Percentiles rank a stretch among this genome's conserved stretches.
Evolutionary conservation across 2,113 vertebrate species (phyloP).

Genomic region (Coreoperca whiteheadi): DNA sequence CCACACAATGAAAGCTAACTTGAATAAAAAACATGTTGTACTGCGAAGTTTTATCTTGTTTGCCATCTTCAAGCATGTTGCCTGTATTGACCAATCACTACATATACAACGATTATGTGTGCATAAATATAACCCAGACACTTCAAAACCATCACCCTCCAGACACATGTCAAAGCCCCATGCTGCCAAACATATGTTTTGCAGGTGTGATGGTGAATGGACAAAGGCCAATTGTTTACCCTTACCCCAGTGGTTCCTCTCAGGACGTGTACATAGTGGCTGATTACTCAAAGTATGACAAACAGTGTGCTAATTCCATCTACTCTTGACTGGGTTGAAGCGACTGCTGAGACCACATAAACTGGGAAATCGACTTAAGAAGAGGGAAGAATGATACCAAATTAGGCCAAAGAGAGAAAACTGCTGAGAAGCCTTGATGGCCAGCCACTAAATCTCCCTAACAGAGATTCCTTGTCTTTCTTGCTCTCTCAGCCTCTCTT

Average conservation of each 20-base stretch:
- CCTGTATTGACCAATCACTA: background rate
- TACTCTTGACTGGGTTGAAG: background rate
- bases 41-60: background rate
- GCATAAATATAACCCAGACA: constrained; percentile 4
- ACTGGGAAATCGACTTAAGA: constrained; percentile 10
- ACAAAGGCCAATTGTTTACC: constrained; percentile 64
- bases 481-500: constrained; percentile 8
- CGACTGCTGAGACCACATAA: background rate
- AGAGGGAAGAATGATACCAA: background rate
- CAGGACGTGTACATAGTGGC: constrained; percentile 13
- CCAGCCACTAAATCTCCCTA: background rate
- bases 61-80: constrained; percentile 9
- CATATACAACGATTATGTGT: background rate
- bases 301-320: constrained; percentile 3
- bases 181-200: constrained; percentile 42
- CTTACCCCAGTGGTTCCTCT: constrained; percentile 31
- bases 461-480: constrained; percentile 37
- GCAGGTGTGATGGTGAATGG: constrained; percentile 58
- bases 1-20: background rate
- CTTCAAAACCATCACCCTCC: background rate
- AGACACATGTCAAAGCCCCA: constrained; percentile 16
- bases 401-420: constrained; percentile 26
- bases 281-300: constrained; percentile 18
- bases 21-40: background rate
- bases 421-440: constrained; percentile 15